A percentile compares a stretch with the other conserved stretches of the same genome.
phyloP scores from a whole-genome alignment of 2,113 vertebrate species.

The Crypturellus undulatus region DNA sequence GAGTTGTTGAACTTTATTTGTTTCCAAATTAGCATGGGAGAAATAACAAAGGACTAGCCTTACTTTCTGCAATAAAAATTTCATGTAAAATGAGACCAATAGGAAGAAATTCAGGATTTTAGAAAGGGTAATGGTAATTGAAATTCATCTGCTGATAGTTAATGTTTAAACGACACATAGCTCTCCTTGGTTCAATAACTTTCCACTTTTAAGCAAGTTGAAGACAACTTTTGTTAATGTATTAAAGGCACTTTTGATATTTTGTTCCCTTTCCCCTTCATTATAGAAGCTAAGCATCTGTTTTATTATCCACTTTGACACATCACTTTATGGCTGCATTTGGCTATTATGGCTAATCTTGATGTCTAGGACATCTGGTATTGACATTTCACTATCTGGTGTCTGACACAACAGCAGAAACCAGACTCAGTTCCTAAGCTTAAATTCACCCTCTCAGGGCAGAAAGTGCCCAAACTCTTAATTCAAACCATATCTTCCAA shows the following conservation, averaged over 20 bases:
- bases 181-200: conserved; percentile 69
- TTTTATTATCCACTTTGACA: conserved; percentile 76
- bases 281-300: conserved; percentile 74
- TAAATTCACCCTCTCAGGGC: conserved; percentile 67
- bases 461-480: conserved; percentile 62
- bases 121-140: conserved; percentile 59
- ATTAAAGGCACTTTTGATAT: conserved; percentile 71
- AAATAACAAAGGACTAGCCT: conserved; percentile 55
- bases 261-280: conserved; percentile 64
- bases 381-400: conserved; percentile 73
- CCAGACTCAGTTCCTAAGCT: conserved; percentile 40
- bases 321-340: conserved; percentile 71
- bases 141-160: conserved; percentile 61
- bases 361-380: conserved; percentile 74
- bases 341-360: conserved; percentile 74
- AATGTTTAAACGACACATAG: conserved; percentile 65
- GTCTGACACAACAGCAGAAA: conserved; percentile 69
- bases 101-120: conserved; percentile 46
- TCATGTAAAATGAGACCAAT: conserved; percentile 58
- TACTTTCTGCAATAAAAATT: conserved; percentile 49
- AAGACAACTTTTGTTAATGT: conserved; percentile 68
- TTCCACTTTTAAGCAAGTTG: conserved; percentile 67
- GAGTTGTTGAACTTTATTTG: conserved; percentile 71
- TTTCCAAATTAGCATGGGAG: conserved; percentile 64
- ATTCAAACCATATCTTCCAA: conserved; percentile 66